Evolutionary conservation across 2,888 invertebrate species (phyloP).

Genomic region (Hypomecis atomaria): DNA sequence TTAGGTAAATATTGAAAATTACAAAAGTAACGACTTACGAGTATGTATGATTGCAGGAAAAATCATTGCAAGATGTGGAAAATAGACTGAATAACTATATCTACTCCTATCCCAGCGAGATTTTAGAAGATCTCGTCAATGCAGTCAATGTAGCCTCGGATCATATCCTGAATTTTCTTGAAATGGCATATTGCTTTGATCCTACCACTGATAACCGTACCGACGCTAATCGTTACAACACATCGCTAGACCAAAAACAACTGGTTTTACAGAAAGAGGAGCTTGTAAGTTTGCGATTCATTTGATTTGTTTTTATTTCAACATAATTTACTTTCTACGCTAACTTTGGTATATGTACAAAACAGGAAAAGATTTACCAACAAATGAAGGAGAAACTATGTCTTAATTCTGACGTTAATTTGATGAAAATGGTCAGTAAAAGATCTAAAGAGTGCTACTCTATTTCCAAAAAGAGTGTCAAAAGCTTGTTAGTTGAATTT

Average conservation of each 20-base stretch:
- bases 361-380: constrained; percentile 60
- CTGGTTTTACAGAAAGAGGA: constrained; percentile 64
- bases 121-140: constrained; percentile 54
- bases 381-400: constrained; percentile 48
- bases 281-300: constrained; percentile 60
- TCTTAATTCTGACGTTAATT: constrained; percentile 41
- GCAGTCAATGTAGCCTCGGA: constrained; percentile 54
- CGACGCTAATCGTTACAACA: constrained; percentile 47
- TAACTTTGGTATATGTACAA: not conserved
- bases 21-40: too few relatives aligned
- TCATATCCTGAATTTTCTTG: constrained; percentile 59
- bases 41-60: constrained; percentile 48
- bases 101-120: constrained; percentile 46
- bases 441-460: constrained; percentile 30
- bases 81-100: constrained; percentile 51
- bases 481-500: constrained; percentile 55
- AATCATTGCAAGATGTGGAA: constrained; percentile 50
- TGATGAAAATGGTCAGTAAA: constrained; percentile 34
- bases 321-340: not conserved
- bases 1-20: too few relatives aligned
- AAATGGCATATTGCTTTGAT: constrained; percentile 51
- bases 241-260: constrained; percentile 67
- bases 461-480: constrained; percentile 55
- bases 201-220: constrained; percentile 33
- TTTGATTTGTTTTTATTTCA: not conserved